Conservation (phyloP, 30 jellyfish, hydroid and myxozoan species). For the Chrysaora quinquecirrha region DNA sequence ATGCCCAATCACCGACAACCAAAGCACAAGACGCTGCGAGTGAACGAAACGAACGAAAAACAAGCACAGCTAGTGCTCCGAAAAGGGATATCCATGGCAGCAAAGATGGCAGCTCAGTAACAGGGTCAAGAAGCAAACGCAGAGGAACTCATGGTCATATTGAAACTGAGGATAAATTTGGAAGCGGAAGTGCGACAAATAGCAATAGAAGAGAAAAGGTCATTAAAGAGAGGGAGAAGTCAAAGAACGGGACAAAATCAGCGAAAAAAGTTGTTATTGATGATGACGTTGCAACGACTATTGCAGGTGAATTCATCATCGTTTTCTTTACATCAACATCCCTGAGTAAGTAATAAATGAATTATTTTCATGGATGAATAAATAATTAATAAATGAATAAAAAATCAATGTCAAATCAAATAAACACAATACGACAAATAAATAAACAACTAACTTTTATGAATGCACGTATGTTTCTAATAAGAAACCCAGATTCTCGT, state of each 20-base stretch:
- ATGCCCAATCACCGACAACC: constrained; percentile 33
- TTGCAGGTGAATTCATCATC: neutral
- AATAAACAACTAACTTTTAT: too few relatives aligned
- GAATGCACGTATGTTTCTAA: too few relatives aligned
- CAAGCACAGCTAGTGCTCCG: constrained; percentile 50
- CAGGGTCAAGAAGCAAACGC: constrained; percentile 38
- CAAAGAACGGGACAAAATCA: constrained; percentile 50
- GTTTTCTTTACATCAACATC: too few relatives aligned
- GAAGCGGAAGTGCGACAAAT: constrained; percentile 10
- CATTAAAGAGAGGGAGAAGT: constrained; percentile 32
- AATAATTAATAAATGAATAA: too few relatives aligned
- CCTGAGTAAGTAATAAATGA: too few relatives aligned
- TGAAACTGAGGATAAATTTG: constrained; percentile 20
- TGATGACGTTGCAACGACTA: constrained; percentile 27
- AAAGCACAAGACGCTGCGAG: constrained; percentile 16
- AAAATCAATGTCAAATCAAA: too few relatives aligned
- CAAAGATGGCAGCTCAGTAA: constrained; percentile 23
- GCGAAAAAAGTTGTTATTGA: constrained; percentile 51
- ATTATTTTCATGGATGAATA: too few relatives aligned
- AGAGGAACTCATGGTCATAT: constrained; percentile 45
- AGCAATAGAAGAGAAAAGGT: constrained; percentile 29
- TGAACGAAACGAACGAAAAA: constrained; percentile 2
- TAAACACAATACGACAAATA: too few relatives aligned
- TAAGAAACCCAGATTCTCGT: too few relatives aligned
- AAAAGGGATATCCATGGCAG: constrained; percentile 27